Percentiles rank a stretch among this genome's conserved stretches.
These are phyloP conservation scores for Hassar affinis DNA, from an alignment of 2,113 vertebrate species.

Conservation along the genomic window DNA sequence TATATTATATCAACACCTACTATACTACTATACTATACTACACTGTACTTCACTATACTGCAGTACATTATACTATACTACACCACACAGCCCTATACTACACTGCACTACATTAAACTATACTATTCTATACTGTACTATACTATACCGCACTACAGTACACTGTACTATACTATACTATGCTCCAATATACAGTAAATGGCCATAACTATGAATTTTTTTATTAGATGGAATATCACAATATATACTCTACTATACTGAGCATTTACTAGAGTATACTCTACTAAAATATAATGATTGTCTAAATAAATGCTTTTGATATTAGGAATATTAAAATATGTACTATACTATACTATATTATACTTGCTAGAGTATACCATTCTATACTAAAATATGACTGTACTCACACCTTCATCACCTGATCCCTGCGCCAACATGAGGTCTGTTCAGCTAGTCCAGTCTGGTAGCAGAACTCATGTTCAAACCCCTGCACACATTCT, in stretches of 20 bases:
- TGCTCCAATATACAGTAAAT: background rate
- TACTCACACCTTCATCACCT: background rate
- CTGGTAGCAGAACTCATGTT: background rate
- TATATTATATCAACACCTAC: too few species aligned
- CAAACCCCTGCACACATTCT: constrained; percentile 60
- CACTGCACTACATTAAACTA: background rate
- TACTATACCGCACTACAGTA: too few species aligned
- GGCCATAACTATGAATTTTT: too few species aligned
- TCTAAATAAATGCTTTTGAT: too few species aligned
- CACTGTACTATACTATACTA: background rate
- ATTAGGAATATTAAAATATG: too few species aligned
- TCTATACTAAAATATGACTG: too few species aligned
- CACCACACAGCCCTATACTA: background rate
- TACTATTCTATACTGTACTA: too few species aligned
- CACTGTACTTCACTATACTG: background rate
- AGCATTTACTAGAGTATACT: too few species aligned
- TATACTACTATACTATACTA: background rate
- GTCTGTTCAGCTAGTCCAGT: background rate
- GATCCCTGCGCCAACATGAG: background rate
- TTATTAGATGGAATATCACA: too few species aligned
- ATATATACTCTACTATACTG: background rate
- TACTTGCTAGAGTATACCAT: too few species aligned
- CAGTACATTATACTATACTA: background rate
- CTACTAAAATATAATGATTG: too few species aligned
- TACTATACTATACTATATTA: too few species aligned